Evolutionary conservation across 2,797 vertebrate species (phyloP).

Genomic region (Hyperoplus immaculatus): DNA sequence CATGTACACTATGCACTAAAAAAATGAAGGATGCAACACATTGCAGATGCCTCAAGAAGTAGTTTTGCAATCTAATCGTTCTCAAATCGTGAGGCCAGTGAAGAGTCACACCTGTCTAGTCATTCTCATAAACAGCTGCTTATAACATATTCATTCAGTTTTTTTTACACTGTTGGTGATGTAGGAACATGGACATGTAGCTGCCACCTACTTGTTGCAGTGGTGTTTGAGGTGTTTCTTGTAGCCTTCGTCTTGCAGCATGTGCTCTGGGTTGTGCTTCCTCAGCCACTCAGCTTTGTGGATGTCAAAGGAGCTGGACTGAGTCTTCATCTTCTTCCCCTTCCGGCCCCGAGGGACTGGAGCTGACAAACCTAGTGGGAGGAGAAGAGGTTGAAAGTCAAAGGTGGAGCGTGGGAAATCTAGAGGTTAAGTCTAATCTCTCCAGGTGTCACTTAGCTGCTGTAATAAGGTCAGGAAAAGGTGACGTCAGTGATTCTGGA

Average conservation of each 20-base stretch:
- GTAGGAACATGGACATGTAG: background rate
- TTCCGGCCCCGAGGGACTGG: slow-evolving; percentile 98
- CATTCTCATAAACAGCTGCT: background rate
- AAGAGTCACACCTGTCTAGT: too few species aligned
- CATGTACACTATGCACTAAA: too few species aligned
- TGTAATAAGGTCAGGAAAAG: background rate
- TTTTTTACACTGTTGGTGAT: background rate
- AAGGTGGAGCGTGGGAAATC: background rate
- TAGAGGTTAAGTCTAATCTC: background rate
- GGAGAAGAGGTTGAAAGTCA: slow-evolving; percentile 3
- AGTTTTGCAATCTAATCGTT: too few species aligned
- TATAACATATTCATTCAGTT: background rate
- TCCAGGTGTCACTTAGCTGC: background rate
- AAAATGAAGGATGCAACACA: too few species aligned
- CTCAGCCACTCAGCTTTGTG: slow-evolving; percentile 99
- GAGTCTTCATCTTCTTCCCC: slow-evolving; percentile 98
- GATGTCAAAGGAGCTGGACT: slow-evolving; percentile 97
- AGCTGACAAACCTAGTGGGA: slow-evolving; percentile 91
- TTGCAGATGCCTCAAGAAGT: too few species aligned
- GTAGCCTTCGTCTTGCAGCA: slow-evolving; percentile 98
- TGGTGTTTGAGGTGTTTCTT: slow-evolving; percentile 99
- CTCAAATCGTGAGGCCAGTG: too few species aligned
- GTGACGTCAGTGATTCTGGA: too few species aligned
- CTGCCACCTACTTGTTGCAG: slow-evolving; percentile 95
- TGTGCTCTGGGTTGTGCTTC: slow-evolving; percentile 98